phyloP scores from a whole-genome alignment of 2,888 invertebrate genomes.

The Lasius platythorax region DNA sequence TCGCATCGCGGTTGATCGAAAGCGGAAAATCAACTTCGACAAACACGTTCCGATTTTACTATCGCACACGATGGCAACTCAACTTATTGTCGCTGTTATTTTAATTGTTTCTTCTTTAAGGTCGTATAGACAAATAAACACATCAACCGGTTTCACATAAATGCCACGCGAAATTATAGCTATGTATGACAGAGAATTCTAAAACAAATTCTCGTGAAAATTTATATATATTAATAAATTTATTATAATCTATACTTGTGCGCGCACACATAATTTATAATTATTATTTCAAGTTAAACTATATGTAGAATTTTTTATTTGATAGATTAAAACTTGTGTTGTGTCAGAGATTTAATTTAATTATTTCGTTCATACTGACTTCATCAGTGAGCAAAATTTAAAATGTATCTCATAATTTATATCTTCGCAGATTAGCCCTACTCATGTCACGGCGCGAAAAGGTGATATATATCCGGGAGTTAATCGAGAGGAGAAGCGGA shows the following conservation, averaged over 20 bases:
- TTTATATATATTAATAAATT: neutral
- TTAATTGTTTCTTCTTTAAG: constrained; percentile 6
- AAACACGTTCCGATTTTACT: too few species aligned
- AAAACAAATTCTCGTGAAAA: constrained; percentile 19
- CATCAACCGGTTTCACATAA: constrained; percentile 9
- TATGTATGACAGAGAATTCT: neutral
- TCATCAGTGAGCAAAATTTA: neutral
- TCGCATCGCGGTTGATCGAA: too few species aligned
- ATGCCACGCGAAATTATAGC: constrained; percentile 17
- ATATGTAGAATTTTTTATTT: neutral
- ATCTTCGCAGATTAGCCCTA: constrained; percentile 1
- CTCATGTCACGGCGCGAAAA: neutral
- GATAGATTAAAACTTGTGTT: neutral
- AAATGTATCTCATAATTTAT: neutral
- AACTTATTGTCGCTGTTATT: too few species aligned
- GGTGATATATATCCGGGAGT: constrained; percentile 18
- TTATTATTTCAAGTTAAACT: neutral
- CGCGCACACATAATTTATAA: neutral
- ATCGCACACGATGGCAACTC: too few species aligned
- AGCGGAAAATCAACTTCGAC: too few species aligned
- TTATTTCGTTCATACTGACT: neutral
- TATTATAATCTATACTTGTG: neutral
- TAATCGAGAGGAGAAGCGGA: constrained; percentile 51
- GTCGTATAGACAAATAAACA: constrained; percentile 21
- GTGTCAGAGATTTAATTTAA: neutral